Evolutionary conservation across 2,888 invertebrate species (phyloP).

Genomic region (Dryobota labecula): DNA sequence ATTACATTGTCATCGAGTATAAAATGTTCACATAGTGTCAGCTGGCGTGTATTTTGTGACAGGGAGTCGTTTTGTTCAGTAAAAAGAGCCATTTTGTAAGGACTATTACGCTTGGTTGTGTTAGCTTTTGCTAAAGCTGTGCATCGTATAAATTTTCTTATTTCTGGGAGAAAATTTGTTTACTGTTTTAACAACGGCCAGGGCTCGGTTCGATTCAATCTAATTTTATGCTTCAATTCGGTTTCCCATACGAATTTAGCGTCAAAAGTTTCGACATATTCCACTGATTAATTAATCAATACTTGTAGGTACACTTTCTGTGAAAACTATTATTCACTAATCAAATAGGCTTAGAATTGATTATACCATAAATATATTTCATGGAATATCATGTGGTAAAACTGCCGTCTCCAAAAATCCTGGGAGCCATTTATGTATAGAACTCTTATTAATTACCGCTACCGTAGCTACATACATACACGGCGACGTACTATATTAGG

Average conservation of each 20-base stretch:
- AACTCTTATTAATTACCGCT: background rate
- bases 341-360: background rate
- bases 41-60: background rate
- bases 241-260: background rate
- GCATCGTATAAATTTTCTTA: background rate
- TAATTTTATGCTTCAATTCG: background rate
- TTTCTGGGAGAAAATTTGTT: background rate
- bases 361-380: background rate
- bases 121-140: background rate
- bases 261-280: background rate
- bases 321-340: background rate
- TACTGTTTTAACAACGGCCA: background rate
- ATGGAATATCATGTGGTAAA: background rate
- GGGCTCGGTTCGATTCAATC: background rate
- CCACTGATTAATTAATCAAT: background rate
- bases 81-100: background rate
- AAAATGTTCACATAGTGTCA: background rate
- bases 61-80: background rate
- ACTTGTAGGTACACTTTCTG: no score
- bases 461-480: background rate
- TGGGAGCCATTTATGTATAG: background rate
- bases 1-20: constrained; percentile 12
- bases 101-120: background rate
- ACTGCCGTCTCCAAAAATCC: background rate
- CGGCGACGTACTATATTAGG: background rate